These are phyloP conservation scores for Pelusios castaneus DNA, from an alignment of 2,113 vertebrate genomes.

Conservation along the genomic window DNA sequence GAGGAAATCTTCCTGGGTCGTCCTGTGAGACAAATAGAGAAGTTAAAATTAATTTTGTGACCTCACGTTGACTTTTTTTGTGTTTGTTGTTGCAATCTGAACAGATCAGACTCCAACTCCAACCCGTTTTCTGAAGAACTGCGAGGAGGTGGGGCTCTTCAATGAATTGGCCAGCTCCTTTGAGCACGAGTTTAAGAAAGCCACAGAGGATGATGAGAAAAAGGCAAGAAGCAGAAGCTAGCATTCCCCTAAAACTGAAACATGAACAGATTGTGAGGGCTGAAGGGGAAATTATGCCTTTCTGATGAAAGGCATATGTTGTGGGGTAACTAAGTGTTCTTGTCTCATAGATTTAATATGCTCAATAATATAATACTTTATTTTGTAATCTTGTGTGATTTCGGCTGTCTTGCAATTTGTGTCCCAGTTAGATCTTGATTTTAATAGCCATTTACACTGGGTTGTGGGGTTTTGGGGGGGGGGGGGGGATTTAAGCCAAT, in stretches of 20 bases:
- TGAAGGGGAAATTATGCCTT: background rate
- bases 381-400: background rate
- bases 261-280: background rate
- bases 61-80: background rate
- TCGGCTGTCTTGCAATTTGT: accelerated
- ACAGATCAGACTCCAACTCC: slow-evolving; percentile 98
- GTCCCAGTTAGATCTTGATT: background rate
- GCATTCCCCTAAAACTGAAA: accelerated
- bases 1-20: background rate
- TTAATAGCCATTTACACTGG: background rate
- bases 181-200: slow-evolving; percentile 95
- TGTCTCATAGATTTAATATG: accelerated
- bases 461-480: too few relatives aligned
- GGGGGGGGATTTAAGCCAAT: too few relatives aligned
- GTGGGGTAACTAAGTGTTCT: accelerated
- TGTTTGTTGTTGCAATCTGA: background rate
- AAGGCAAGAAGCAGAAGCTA: slow-evolving; percentile 75
- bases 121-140: slow-evolving; percentile 98
- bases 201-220: slow-evolving; percentile 94
- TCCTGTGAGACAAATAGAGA: background rate
- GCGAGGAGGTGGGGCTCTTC: slow-evolving; percentile 97
- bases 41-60: accelerated
- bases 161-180: slow-evolving; percentile 95
- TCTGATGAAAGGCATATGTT: accelerated
- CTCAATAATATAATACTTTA: background rate